Evolutionary conservation across 2,113 vertebrate genomes (phyloP).

Genomic region (Bujurquina vittata): DNA sequence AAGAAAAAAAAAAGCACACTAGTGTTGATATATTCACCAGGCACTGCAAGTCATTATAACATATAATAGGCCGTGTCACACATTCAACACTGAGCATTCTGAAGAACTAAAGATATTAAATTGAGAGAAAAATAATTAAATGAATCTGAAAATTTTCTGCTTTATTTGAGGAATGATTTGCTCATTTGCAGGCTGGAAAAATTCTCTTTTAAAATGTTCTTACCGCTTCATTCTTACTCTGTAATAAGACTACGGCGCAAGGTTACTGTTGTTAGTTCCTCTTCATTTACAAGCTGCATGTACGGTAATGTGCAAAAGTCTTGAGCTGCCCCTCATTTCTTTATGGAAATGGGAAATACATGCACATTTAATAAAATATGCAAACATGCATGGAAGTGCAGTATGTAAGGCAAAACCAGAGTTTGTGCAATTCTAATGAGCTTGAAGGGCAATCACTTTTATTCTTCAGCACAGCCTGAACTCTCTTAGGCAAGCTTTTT

Average conservation of each 20-base stretch:
- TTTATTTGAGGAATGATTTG: neutral
- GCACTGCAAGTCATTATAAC: neutral
- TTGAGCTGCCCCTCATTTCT: neutral
- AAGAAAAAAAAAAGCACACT: neutral
- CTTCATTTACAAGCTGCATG: neutral
- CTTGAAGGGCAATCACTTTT: neutral
- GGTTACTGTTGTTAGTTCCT: neutral
- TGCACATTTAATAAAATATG: neutral
- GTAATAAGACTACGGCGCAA: neutral
- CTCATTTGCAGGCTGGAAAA: neutral
- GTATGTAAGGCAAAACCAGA: neutral
- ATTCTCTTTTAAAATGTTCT: neutral
- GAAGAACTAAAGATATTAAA: neutral
- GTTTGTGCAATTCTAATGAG: neutral
- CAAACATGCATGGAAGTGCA: neutral
- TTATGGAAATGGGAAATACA: neutral
- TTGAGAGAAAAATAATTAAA: slow-evolving; percentile 7
- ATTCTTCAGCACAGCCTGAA: neutral
- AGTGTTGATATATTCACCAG: neutral
- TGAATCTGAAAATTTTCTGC: neutral
- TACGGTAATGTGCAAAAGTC: neutral
- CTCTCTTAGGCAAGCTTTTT: neutral
- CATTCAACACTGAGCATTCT: neutral
- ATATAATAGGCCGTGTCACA: neutral
- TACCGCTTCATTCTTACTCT: neutral